These are phyloP conservation scores for Tachystola acroxantha DNA, from an alignment of 2,888 invertebrate genomes.

Conservation along the genomic window DNA sequence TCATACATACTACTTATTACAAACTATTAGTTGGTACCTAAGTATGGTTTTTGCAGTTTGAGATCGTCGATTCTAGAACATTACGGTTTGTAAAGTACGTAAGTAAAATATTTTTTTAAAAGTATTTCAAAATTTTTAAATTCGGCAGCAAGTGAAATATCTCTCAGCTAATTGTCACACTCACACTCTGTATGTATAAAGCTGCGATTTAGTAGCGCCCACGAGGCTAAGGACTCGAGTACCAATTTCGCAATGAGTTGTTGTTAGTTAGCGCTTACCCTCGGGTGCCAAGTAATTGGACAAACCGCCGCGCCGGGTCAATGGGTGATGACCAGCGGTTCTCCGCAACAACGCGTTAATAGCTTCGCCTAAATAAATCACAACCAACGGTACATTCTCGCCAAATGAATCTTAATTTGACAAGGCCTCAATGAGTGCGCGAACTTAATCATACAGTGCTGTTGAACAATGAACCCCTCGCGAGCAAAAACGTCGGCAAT, in stretches of 20 bases:
- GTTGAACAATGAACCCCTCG: slow-evolving; percentile 25
- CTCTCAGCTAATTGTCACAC: no score
- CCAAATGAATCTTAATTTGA: slow-evolving; percentile 62
- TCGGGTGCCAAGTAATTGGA: slow-evolving; percentile 47
- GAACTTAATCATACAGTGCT: slow-evolving; percentile 50
- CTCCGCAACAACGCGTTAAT: slow-evolving; percentile 40
- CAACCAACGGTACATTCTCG: slow-evolving; percentile 43
- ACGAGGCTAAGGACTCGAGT: background rate
- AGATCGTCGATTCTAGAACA: no score
- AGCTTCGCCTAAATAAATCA: slow-evolving; percentile 57
- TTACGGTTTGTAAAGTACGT: no score
- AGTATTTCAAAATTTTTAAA: no score
- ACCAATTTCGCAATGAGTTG: slow-evolving; percentile 23
- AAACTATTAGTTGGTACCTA: no score
- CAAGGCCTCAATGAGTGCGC: slow-evolving; percentile 45
- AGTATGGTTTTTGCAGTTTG: no score
- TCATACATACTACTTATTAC: no score
- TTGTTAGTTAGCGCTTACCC: slow-evolving; percentile 27
- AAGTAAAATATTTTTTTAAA: no score
- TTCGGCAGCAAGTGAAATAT: no score
- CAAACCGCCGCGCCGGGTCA: slow-evolving; percentile 48
- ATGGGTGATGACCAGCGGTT: slow-evolving; percentile 50
- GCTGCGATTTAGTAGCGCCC: background rate
- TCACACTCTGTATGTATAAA: no score
- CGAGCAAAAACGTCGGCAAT: slow-evolving; percentile 10